Conservation (phyloP, 64 coral and sea anemone genomes). For the Pocillopora verrucosa region DNA sequence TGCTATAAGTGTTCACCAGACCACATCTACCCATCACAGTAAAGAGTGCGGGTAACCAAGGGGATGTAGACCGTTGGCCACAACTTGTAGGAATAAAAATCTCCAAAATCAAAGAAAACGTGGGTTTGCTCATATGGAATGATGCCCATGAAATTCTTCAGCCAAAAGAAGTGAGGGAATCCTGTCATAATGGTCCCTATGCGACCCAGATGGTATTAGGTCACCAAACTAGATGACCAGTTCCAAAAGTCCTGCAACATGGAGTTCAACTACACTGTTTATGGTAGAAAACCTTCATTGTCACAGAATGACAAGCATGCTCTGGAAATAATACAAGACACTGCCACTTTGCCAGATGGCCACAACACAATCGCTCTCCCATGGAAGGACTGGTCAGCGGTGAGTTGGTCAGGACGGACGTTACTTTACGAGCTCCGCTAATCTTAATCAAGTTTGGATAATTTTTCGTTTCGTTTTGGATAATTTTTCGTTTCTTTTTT, state of each 20-base stretch:
- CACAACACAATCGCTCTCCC: slow-evolving; percentile 23
- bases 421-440: too few relatives aligned
- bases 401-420: too few relatives aligned
- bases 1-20: too few relatives aligned
- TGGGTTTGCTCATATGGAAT: slow-evolving; percentile 14
- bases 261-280: slow-evolving; percentile 33
- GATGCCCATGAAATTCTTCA: neutral
- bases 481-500: too few relatives aligned
- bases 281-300: slow-evolving; percentile 8
- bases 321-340: slow-evolving; percentile 5
- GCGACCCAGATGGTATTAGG: neutral
- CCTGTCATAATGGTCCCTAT: too few relatives aligned
- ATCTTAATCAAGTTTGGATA: too few relatives aligned
- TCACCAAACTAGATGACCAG: neutral
- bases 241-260: slow-evolving; percentile 33
- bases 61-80: neutral
- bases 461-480: too few relatives aligned
- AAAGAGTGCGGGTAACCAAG: too few relatives aligned
- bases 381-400: slow-evolving; percentile 21
- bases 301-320: slow-evolving; percentile 27
- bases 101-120: neutral
- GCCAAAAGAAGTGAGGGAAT: neutral
- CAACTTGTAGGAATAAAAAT: slow-evolving; percentile 23
- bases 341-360: neutral
- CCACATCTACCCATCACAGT: too few relatives aligned